phyloP scores from a whole-genome alignment of 2,113 vertebrate genomes.

The Urocitellus parryii region DNA sequence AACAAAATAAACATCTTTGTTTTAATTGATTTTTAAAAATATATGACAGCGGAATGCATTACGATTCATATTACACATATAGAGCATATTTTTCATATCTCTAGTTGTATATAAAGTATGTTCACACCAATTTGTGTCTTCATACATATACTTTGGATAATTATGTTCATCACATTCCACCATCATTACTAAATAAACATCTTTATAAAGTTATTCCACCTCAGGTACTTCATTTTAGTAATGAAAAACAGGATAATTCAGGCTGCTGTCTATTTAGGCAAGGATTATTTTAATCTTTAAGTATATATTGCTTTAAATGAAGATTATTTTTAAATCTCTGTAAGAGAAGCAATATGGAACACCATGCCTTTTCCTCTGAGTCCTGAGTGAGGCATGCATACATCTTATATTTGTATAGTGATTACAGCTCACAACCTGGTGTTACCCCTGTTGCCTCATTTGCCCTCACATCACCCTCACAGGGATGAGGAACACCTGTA shows the following conservation, averaged over 20 bases:
- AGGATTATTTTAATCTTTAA: background rate
- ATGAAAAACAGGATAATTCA: background rate
- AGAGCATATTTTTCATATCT: too few species aligned
- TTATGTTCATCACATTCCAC: too few species aligned
- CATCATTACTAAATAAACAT: background rate
- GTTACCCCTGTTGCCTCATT: background rate
- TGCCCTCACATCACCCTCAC: background rate
- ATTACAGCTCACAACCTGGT: accelerated
- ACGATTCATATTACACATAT: too few species aligned
- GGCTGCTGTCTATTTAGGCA: background rate
- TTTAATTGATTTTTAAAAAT: too few species aligned
- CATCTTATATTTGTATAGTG: background rate
- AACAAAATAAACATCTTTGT: background rate
- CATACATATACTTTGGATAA: too few species aligned
- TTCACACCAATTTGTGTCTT: too few species aligned
- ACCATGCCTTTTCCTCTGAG: background rate
- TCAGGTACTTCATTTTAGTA: background rate
- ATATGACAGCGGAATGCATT: too few species aligned
- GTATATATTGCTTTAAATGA: background rate
- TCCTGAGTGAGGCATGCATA: background rate
- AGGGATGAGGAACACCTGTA: background rate
- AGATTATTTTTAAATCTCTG: constrained; percentile 25
- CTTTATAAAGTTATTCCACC: background rate
- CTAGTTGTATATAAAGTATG: too few species aligned
- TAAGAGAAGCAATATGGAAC: background rate